Conservation (phyloP, 2,888 invertebrate species). For the Polyploca ridens region DNA sequence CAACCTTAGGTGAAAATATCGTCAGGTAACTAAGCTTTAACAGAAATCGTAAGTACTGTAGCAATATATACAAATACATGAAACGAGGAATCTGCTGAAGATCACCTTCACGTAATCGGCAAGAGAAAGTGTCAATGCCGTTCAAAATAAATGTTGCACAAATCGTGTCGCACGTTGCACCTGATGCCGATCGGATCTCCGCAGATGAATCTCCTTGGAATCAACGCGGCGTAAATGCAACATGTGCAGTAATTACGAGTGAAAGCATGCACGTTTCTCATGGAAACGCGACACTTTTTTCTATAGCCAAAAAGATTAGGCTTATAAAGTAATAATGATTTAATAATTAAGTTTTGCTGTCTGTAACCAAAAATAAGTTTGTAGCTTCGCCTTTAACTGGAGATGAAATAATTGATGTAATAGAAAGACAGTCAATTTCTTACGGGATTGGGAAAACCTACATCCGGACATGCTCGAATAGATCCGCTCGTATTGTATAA, state of each 20-base stretch:
- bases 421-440: not conserved
- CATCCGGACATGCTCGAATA: slow-evolving; percentile 3
- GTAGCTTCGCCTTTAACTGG: not conserved
- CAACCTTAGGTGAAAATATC: not conserved
- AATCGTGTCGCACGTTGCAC: slow-evolving; percentile 5
- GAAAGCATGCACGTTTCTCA: not conserved
- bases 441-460: slow-evolving; percentile 4
- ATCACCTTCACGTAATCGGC: not conserved
- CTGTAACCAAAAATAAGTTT: no score
- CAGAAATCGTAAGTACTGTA: not conserved
- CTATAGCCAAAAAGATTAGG: not conserved
- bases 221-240: slow-evolving; percentile 3
- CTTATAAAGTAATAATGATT: not conserved
- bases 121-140: slow-evolving; percentile 8
- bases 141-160: slow-evolving; percentile 4
- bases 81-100: slow-evolving; percentile 1
- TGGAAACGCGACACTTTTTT: not conserved
- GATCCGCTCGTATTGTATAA: not conserved
- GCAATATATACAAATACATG: not conserved
- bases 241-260: slow-evolving; percentile 3
- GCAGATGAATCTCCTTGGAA: slow-evolving; percentile 1
- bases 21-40: not conserved
- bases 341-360: no score
- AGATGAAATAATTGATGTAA: not conserved
- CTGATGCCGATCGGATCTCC: not conserved